A percentile compares a stretch with the other conserved stretches of the same genome.
Evolutionary conservation across 2,797 vertebrate species (phyloP).

Genomic region (Octomys mimax): DNA sequence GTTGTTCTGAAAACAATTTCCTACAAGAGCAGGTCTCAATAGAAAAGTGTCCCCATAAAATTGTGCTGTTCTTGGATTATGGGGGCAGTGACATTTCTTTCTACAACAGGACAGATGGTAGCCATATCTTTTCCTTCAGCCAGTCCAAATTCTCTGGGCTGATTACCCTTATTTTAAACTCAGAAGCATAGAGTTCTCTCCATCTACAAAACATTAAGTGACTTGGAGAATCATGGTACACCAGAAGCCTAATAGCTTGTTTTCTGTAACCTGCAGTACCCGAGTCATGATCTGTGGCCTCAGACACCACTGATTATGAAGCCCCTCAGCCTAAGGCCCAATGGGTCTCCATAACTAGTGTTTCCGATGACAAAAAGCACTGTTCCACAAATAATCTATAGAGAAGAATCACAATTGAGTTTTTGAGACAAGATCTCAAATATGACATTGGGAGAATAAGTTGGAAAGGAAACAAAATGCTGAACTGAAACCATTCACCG

Average conservation of each 20-base stretch:
- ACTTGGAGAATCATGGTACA: not conserved
- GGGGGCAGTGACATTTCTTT: conserved; percentile 56
- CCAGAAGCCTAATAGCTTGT: not conserved
- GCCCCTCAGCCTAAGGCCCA: not conserved
- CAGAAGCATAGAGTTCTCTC: conserved; percentile 73
- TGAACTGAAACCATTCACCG: conserved; percentile 42
- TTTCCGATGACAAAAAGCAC: not conserved
- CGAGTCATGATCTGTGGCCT: not conserved
- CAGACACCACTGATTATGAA: not conserved
- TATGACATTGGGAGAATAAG: not conserved
- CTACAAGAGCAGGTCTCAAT: not conserved
- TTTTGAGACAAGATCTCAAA: not conserved
- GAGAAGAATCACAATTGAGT: not conserved
- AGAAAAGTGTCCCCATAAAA: not conserved
- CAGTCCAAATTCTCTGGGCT: conserved; percentile 85
- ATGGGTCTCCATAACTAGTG: not conserved
- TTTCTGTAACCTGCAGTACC: not conserved
- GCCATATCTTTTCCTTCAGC: conserved; percentile 62
- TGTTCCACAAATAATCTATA: not conserved
- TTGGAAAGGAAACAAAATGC: not conserved
- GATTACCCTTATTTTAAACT: conserved; percentile 91
- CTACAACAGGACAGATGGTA: conserved; percentile 17
- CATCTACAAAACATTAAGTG: not conserved
- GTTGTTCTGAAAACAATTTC: conserved; percentile 53
- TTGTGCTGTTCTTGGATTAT: conserved; percentile 69